Evolutionary conservation across 1,140 invertebrate genomes (phyloP).

Genomic region (Palaemon carinicauda): DNA sequence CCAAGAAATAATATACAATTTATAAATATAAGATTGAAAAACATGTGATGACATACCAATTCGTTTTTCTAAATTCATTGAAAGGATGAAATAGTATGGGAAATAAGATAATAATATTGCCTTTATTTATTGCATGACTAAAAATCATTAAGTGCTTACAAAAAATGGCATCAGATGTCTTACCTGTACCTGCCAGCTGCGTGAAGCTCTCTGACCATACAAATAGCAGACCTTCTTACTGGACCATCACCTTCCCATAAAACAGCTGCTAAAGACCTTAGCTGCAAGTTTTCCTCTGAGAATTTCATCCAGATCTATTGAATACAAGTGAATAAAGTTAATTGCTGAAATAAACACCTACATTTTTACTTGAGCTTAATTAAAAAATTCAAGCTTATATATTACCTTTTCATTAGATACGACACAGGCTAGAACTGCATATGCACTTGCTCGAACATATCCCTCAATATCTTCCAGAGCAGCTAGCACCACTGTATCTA

Average conservation of each 20-base stretch:
- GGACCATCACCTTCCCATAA: slow-evolving; percentile 4
- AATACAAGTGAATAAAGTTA: neutral
- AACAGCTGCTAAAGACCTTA: neutral
- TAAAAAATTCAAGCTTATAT: no score
- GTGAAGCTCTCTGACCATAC: slow-evolving; percentile 16
- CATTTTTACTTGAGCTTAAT: neutral
- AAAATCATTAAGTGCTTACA: no score
- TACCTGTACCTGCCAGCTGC: slow-evolving; percentile 26
- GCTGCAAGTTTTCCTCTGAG: slow-evolving; percentile 4
- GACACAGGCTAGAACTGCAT: slow-evolving; percentile 24
- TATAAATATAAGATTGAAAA: no score
- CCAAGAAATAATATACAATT: no score
- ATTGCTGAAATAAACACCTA: neutral
- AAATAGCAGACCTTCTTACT: slow-evolving; percentile 11
- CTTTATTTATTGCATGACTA: no score
- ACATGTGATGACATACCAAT: no score
- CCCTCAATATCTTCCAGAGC: slow-evolving; percentile 45
- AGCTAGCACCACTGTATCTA: slow-evolving; percentile 11
- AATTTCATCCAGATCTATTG: neutral
- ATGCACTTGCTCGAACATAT: slow-evolving; percentile 39
- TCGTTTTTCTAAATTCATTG: no score
- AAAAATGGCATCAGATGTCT: neutral
- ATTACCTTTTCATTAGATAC: slow-evolving; percentile 40
- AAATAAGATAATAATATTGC: no score
- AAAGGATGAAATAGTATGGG: no score